phyloP scores from a whole-genome alignment of 2,113 vertebrate species.

The Typhlomys cinereus region DNA sequence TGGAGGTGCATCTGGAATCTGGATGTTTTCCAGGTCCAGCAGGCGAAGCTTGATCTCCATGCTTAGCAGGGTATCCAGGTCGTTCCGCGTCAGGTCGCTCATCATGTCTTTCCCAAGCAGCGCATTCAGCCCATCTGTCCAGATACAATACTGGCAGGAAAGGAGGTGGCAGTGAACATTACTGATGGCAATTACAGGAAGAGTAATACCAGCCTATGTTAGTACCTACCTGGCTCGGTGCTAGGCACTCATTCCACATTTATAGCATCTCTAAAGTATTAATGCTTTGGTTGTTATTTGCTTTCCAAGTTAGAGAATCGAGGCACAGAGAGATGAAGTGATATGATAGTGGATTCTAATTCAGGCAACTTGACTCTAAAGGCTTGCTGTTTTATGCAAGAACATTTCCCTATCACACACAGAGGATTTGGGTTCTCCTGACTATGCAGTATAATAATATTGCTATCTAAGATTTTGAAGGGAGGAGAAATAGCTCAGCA shows the following conservation, averaged over 20 bases:
- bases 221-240: too few relatives aligned
- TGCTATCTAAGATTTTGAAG: background rate
- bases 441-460: background rate
- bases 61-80: conserved; percentile 97
- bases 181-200: background rate
- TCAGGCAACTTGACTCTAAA: background rate
- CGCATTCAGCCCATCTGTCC: conserved; percentile 98
- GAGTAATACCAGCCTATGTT: background rate
- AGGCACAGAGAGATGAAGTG: background rate
- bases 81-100: conserved; percentile 95
- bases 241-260: background rate
- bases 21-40: conserved; percentile 98
- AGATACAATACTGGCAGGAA: conserved; percentile 94
- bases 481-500: too few relatives aligned
- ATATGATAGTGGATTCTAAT: background rate
- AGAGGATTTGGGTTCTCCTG: background rate
- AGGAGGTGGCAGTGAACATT: conserved; percentile 4
- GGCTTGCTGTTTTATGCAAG: background rate
- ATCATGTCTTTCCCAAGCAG: conserved; percentile 99
- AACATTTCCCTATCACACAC: background rate
- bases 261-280: background rate
- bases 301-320: background rate
- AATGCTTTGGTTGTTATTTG: background rate
- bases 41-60: conserved; percentile 99
- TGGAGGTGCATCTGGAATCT: conserved; percentile 97